A percentile compares a stretch with the other conserved stretches of the same genome.
These are phyloP conservation scores for Ispidina picta DNA, from an alignment of 2,797 vertebrate species.

Conservation along the genomic window DNA sequence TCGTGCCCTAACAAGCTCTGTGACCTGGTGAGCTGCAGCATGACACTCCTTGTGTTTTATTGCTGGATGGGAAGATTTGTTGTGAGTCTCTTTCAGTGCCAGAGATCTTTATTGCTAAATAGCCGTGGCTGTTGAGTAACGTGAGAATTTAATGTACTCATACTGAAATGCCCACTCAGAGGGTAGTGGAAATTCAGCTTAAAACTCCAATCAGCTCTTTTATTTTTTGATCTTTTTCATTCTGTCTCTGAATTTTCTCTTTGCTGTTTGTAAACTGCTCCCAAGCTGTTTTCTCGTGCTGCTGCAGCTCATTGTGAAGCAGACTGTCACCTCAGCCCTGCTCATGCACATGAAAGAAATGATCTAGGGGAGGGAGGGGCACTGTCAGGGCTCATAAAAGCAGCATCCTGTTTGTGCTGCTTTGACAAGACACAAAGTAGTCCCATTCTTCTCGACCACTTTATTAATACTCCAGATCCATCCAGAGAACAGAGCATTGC, in stretches of 20 bases:
- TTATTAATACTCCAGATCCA: constrained; percentile 17
- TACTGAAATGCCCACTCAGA: background rate
- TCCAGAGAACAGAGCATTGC: background rate
- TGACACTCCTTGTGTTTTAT: constrained; percentile 8
- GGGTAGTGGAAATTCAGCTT: background rate
- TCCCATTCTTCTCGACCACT: background rate
- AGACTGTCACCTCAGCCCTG: background rate
- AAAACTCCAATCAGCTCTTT: background rate
- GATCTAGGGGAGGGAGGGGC: background rate
- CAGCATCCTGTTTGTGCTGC: background rate
- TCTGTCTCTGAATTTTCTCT: background rate
- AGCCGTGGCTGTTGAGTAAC: constrained; percentile 47
- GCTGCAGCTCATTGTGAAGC: background rate
- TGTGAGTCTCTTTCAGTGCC: constrained; percentile 24
- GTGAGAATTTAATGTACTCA: background rate
- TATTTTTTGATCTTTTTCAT: background rate
- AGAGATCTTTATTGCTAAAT: constrained; percentile 52
- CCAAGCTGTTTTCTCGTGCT: background rate
- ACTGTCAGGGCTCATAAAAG: constrained; percentile 9
- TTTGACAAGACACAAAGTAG: constrained; percentile 13
- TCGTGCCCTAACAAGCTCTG: background rate
- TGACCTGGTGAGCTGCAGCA: background rate
- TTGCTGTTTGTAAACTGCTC: background rate
- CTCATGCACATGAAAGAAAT: constrained; percentile 29
- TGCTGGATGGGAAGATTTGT: constrained; percentile 10